Conservation (phyloP, 2,113 vertebrate species). For the Spea multiplicata region DNA sequence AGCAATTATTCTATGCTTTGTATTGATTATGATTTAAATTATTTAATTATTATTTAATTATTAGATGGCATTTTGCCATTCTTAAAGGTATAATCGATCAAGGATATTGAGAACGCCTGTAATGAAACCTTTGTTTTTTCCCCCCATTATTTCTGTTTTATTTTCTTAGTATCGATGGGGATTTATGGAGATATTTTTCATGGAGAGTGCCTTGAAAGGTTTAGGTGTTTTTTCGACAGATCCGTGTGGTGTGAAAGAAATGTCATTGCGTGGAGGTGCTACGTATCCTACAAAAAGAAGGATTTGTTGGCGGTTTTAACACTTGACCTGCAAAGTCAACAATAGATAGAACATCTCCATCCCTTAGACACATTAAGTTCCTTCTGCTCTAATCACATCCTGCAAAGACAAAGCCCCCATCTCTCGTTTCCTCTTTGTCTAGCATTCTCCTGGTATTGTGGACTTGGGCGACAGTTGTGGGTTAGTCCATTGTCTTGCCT, state of each 20-base stretch:
- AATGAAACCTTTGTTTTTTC: too few species aligned
- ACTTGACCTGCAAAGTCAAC: slow-evolving; percentile 66
- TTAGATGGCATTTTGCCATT: too few species aligned
- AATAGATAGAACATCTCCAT: slow-evolving; percentile 56
- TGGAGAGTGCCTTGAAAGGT: too few species aligned
- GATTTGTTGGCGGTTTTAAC: slow-evolving; percentile 62
- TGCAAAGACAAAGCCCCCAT: slow-evolving; percentile 60
- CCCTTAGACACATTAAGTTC: slow-evolving; percentile 63
- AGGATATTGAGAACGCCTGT: too few species aligned
- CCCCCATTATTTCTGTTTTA: too few species aligned
- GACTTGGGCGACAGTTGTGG: slow-evolving; percentile 53
- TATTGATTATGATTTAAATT: too few species aligned
- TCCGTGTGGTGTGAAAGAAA: background rate
- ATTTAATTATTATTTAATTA: too few species aligned
- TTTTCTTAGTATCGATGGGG: too few species aligned
- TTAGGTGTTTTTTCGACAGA: background rate
- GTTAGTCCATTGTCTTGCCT: slow-evolving; percentile 50
- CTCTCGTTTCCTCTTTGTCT: slow-evolving; percentile 62
- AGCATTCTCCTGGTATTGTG: slow-evolving; percentile 57
- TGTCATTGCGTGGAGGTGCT: slow-evolving; percentile 30
- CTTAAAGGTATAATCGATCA: too few species aligned
- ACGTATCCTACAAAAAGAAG: slow-evolving; percentile 39
- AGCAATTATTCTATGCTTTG: too few species aligned
- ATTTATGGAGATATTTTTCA: too few species aligned
- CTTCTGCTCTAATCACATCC: slow-evolving; percentile 63